A percentile compares a stretch with the other conserved stretches of the same genome.
phyloP scores from a whole-genome alignment of 92 coral and sea anemone species.

The Parazoanthus darwini region DNA sequence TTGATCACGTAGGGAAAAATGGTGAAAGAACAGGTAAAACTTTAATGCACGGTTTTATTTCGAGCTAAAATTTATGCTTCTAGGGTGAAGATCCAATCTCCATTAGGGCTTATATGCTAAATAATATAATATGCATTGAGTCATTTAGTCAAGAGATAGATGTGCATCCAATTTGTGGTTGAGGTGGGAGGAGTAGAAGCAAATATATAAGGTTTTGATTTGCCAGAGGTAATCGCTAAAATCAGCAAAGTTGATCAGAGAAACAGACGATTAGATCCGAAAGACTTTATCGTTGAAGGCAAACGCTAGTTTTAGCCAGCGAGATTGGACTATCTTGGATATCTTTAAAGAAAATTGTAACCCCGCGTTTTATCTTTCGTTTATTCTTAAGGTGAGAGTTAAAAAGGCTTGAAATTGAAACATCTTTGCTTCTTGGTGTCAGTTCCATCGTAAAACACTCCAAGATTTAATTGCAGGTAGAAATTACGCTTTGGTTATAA shows the following conservation, averaged over 20 bases:
- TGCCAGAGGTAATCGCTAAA: not conserved
- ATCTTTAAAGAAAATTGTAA: too few species aligned
- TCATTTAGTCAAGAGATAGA: not conserved
- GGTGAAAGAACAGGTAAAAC: too few species aligned
- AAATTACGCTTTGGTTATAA: not conserved
- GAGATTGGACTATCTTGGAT: not conserved
- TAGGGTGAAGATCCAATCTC: not conserved
- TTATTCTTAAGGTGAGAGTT: too few species aligned
- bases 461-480: not conserved
- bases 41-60: not conserved
- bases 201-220: not conserved
- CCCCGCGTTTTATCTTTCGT: not conserved
- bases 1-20: not conserved
- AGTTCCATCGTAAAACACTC: not conserved
- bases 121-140: not conserved
- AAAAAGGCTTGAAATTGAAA: too few species aligned
- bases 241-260: not conserved
- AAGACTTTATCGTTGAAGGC: not conserved
- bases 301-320: not conserved
- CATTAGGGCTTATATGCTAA: not conserved
- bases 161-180: not conserved
- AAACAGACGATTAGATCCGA: not conserved
- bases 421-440: not conserved
- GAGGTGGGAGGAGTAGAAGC: not conserved
- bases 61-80: not conserved